Evolutionary conservation across 2,888 invertebrate species (phyloP).

Genomic region (Tipula confusa): DNA sequence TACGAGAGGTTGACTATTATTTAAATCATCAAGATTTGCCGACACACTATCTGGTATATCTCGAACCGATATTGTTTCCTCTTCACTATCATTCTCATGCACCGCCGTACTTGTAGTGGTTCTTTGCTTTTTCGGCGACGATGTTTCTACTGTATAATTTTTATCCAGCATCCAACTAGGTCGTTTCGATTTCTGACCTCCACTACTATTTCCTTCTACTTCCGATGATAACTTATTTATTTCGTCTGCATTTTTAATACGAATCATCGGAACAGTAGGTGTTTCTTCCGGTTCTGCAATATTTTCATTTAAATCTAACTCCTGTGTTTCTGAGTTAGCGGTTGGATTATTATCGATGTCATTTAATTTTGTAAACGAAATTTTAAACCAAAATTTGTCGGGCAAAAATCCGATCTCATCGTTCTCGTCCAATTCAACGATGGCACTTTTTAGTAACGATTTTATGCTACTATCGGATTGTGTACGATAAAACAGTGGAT

Average conservation of each 20-base stretch:
- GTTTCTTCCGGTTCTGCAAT: background rate
- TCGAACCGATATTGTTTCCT: background rate
- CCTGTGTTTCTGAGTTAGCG: background rate
- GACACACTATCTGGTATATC: background rate
- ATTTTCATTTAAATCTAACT: conserved; percentile 5
- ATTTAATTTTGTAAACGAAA: background rate
- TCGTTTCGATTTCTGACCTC: background rate
- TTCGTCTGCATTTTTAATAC: background rate
- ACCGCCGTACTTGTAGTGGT: background rate
- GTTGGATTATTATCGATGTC: background rate
- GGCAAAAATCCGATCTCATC: conserved; percentile 9
- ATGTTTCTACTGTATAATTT: background rate
- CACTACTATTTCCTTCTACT: background rate
- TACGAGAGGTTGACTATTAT: background rate
- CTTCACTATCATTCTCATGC: background rate
- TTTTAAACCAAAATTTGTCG: background rate
- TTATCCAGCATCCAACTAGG: background rate
- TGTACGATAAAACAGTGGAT: background rate
- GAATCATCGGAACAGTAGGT: background rate
- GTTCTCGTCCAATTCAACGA: background rate
- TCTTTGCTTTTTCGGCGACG: background rate
- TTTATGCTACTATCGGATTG: background rate
- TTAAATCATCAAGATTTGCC: background rate
- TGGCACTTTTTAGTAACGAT: background rate
- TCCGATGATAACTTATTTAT: background rate